A percentile compares a stretch with the other conserved stretches of the same genome.
Conservation (phyloP, 2,797 vertebrate genomes). For the Lagorchestes hirsutus region DNA sequence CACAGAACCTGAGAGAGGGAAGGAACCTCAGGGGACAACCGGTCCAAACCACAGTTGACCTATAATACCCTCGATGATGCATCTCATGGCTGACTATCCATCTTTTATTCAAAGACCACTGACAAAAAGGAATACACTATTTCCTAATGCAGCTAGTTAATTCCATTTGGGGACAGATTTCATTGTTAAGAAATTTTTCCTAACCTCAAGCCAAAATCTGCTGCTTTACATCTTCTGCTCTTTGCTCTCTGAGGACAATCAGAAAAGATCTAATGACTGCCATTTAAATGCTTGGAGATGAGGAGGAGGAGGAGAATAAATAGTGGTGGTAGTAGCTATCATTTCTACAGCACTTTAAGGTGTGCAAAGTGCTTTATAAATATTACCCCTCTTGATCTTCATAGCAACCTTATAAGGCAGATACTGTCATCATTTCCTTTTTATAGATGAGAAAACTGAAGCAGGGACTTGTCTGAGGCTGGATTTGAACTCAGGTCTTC, state of each 20-base stretch:
- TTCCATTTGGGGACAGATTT: neutral
- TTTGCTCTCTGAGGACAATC: neutral
- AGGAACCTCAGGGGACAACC: neutral
- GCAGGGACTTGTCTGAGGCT: neutral
- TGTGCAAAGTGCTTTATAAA: neutral
- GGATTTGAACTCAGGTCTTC: neutral
- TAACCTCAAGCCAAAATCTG: neutral
- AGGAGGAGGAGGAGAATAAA: neutral
- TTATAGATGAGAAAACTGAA: neutral
- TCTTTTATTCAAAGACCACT: neutral
- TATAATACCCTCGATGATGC: neutral
- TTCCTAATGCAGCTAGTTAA: neutral
- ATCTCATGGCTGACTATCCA: neutral
- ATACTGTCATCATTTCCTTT: neutral
- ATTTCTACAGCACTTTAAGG: neutral
- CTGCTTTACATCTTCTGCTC: neutral
- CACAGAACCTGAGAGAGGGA: neutral
- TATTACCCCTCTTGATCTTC: neutral
- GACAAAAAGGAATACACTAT: neutral
- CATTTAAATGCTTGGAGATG: neutral
- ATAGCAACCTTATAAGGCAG: neutral
- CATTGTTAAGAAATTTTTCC: neutral
- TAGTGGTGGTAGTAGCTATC: neutral
- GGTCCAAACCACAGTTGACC: neutral
- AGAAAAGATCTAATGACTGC: neutral